Base-by-base conservation (phyloP, 2,113 vertebrate species). In the Equus quagga region DNA sequence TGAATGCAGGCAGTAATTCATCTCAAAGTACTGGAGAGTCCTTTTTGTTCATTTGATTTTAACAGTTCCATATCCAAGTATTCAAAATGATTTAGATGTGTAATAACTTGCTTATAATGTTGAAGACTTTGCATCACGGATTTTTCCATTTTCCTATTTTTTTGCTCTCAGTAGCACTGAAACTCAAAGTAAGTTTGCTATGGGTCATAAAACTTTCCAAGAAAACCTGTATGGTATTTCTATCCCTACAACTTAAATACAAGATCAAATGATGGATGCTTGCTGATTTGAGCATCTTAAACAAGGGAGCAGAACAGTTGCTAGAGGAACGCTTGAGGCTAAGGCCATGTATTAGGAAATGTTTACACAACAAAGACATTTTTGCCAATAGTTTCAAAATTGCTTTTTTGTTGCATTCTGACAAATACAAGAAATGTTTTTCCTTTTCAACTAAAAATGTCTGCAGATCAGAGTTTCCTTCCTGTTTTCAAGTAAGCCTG, bases 181-280 rank as follows among this genome's bases (percentile, higher is more conserved):
- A 96, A 87, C 33, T 67, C 56, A 82, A 93, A 96, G 46, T 83
- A 84, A 92, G 60, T 97, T 97, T 96, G 58, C 76, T 86, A 81
- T 31, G 70, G 58, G 75, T 97, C 92, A 96, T 92, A 93, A 96
- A 97, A 89, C 54, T 96, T 97, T 88, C 36, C 51, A 96, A 95
- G 24, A 86, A 96, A 95, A 76, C 24, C 10, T 88, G 23, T 84
- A 19, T 90, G 23, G 41, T 90, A 67, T 91, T 65, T 91, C 49
- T 90, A 70, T 49, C 2, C 18, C 19, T 94, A 54, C 51, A 81
- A 64, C n/a, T 94, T 78, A 96, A 88, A 91, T 56, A 14, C 14
- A 83, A 87, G 21, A 96, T 41, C 28, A 87, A 26, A 54, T 83
- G 91, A 97, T 75, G 17, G 78, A 80, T 72, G 46, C 14, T 46